These are phyloP conservation scores for Danio rerio DNA, from an alignment of 2,113 vertebrate genomes.

Conservation along the genomic window GRCz12tu NC_133180.1:25201001-25201500, in stretches of 20 bases:
- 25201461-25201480: neutral
- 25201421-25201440: neutral
- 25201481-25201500: neutral
- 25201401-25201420: neutral
- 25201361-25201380: slow-evolving; percentile 13
- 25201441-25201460: neutral
- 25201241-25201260: neutral
- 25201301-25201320: neutral
- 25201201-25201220: neutral
- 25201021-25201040: neutral
- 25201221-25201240: neutral
- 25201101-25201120: slow-evolving; percentile 40
- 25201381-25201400: slow-evolving; percentile 23
- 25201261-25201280: neutral
- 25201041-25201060: neutral
- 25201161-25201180: neutral
- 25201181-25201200: neutral
- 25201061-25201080: neutral
- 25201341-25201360: slow-evolving; percentile 36
- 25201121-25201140: slow-evolving; percentile 32
- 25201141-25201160: neutral
- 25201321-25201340: neutral
- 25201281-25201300: neutral
- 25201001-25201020: neutral
- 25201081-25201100: neutral